These are phyloP conservation scores for Drosophila aldrichi DNA, from an alignment of 2,888 invertebrate species.

Conservation along the genomic window DNA sequence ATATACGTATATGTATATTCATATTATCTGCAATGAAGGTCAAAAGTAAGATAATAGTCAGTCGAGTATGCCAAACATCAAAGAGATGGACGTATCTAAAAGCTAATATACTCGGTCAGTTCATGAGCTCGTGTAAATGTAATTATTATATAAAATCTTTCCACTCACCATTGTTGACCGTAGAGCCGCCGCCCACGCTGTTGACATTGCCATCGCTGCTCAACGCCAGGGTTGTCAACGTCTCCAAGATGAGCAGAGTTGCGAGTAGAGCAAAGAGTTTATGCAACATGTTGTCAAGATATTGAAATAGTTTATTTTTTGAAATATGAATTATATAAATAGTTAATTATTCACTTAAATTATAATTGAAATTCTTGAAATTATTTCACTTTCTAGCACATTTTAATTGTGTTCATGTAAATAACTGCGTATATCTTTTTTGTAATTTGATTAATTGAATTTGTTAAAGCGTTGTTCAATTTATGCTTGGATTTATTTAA, in stretches of 20 bases:
- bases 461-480: slow-evolving; percentile 20
- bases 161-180: slow-evolving; percentile 82
- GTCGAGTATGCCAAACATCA: no score
- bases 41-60: no score
- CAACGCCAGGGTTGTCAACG: slow-evolving; percentile 44
- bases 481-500: slow-evolving; percentile 35
- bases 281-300: slow-evolving; percentile 38
- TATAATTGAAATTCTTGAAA: background rate
- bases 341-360: slow-evolving; percentile 15
- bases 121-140: background rate
- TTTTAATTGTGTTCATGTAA: background rate
- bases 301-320: background rate
- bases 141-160: slow-evolving; percentile 8
- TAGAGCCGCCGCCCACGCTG: slow-evolving; percentile 62
- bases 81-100: background rate
- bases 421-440: background rate
- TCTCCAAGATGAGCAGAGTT: slow-evolving; percentile 27
- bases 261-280: slow-evolving; percentile 23
- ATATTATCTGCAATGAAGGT: no score
- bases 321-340: background rate
- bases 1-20: no score
- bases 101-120: background rate
- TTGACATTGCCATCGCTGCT: slow-evolving; percentile 58
- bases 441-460: slow-evolving; percentile 32
- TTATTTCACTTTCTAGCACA: slow-evolving; percentile 28